Evolutionary conservation across 2,888 invertebrate species (phyloP).

Genomic region (Plebejus anna): DNA sequence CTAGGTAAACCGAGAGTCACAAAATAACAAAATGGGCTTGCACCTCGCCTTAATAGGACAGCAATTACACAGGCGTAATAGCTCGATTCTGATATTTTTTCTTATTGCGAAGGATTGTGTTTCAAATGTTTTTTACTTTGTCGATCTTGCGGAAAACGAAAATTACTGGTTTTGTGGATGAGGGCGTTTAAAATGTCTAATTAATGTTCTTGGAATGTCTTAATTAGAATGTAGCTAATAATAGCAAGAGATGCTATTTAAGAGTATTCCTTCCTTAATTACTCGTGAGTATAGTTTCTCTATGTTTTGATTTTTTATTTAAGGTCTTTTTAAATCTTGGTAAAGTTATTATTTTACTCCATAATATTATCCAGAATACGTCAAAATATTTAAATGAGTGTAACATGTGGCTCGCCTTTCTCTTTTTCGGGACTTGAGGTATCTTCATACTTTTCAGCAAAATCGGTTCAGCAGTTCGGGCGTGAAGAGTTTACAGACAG

Average conservation of each 20-base stretch:
- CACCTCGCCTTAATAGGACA: slow-evolving; percentile 43
- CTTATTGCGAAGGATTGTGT: slow-evolving; percentile 16
- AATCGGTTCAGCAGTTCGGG: no score
- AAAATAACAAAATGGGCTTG: no score
- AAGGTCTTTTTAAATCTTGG: no score
- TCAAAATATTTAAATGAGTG: no score
- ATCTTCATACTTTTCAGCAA: no score
- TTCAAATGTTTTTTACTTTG: slow-evolving; percentile 17
- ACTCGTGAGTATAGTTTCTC: not conserved
- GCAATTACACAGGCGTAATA: slow-evolving; percentile 42
- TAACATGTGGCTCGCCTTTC: no score
- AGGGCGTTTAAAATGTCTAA: slow-evolving; percentile 7
- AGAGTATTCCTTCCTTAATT: not conserved
- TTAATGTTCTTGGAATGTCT: slow-evolving; percentile 16
- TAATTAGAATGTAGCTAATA: not conserved
- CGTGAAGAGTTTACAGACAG: no score
- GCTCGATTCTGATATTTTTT: slow-evolving; percentile 31
- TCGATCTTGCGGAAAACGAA: slow-evolving; percentile 3
- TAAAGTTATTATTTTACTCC: no score
- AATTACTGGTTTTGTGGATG: slow-evolving; percentile 18
- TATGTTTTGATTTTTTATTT: not conserved
- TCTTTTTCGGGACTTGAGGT: no score
- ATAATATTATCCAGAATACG: no score
- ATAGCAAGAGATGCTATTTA: not conserved
- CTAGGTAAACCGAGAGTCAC: no score